Percentiles rank a stretch among this genome's conserved stretches.
Evolutionary conservation across 2,113 vertebrate species (phyloP).

Genomic region (Apeltes quadracus): DNA sequence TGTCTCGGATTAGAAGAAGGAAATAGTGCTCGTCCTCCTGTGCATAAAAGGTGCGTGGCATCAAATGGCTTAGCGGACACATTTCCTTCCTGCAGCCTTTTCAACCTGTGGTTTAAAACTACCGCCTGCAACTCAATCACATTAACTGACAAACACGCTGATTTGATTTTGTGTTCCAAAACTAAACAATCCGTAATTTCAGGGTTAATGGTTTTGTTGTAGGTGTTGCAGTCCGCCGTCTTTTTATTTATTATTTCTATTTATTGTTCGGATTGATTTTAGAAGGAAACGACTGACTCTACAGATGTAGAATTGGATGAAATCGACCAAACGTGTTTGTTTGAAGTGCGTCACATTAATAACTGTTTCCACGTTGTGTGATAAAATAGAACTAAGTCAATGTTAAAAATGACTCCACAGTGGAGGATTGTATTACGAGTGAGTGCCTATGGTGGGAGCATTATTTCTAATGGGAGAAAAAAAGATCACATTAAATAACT

Average conservation of each 20-base stretch:
- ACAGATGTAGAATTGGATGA: background rate
- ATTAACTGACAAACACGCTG: background rate
- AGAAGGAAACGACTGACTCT: background rate
- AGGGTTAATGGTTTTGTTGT: background rate
- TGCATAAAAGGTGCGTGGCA: background rate
- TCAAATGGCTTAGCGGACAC: background rate
- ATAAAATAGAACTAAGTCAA: conserved; percentile 5
- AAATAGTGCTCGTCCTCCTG: conserved; percentile 29
- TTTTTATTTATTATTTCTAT: conserved; percentile 14
- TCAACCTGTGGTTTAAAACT: conserved; percentile 3
- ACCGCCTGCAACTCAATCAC: background rate
- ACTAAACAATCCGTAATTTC: background rate
- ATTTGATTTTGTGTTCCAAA: background rate
- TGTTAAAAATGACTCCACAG: conserved; percentile 7
- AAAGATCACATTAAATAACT: conserved; percentile 4
- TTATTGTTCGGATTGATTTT: conserved; percentile 21
- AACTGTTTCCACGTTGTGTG: background rate
- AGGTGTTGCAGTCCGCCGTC: background rate
- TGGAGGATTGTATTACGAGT: conserved; percentile 9
- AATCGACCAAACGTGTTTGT: background rate
- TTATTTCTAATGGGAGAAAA: conserved; percentile 9
- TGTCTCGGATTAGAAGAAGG: conserved; percentile 87
- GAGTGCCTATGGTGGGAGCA: background rate
- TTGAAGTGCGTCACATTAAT: conserved; percentile 10
- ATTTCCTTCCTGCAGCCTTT: background rate